These are phyloP conservation scores for Pristionchus maxplancki DNA, from an alignment of 2,888 invertebrate genomes.

Conservation along the genomic window DNA sequence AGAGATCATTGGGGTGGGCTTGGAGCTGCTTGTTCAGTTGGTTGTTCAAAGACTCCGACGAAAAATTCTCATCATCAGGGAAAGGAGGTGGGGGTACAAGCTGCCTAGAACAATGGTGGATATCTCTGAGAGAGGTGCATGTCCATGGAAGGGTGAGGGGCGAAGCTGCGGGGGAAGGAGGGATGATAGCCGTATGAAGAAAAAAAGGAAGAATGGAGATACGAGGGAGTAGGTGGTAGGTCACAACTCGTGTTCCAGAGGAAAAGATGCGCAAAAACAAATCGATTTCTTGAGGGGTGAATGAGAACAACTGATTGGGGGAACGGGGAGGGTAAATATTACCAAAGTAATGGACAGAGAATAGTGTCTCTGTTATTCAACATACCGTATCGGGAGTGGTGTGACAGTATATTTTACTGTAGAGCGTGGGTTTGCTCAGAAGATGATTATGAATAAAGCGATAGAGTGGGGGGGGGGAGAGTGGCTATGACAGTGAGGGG, in stretches of 20 bases:
- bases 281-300: not conserved
- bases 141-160: not conserved
- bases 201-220: not conserved
- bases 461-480: not conserved
- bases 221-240: not conserved
- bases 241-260: slow-evolving; percentile 3
- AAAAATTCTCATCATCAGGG: slow-evolving; percentile 31
- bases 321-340: not conserved
- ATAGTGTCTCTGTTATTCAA: not conserved
- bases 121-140: not conserved
- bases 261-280: not conserved
- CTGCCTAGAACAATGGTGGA: not conserved
- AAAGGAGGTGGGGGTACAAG: not conserved
- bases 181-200: not conserved
- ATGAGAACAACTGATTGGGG: not conserved
- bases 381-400: not conserved
- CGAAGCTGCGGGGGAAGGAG: not conserved
- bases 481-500: not conserved
- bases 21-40: slow-evolving; percentile 21
- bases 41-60: slow-evolving; percentile 9
- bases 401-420: not conserved
- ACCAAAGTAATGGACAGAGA: not conserved
- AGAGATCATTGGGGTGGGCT: slow-evolving; percentile 2
- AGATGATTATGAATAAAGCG: not conserved
- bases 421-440: not conserved